Evolutionary conservation across 2,888 invertebrate genomes (phyloP).

Genomic region (Meiosimyza decipiens): DNA sequence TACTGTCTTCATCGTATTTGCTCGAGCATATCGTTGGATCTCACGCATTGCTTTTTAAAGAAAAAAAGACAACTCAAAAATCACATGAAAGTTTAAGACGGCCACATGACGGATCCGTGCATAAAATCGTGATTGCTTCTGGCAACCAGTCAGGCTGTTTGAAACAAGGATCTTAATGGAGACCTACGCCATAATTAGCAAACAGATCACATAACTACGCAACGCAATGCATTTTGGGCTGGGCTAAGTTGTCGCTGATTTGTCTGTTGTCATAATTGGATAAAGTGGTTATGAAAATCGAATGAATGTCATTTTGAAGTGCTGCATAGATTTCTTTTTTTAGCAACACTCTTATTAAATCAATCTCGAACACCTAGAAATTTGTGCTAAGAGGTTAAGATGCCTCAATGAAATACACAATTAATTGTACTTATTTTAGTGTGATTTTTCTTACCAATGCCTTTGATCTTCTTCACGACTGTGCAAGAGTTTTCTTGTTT

Average conservation of each 20-base stretch:
- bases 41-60: conserved; percentile 22
- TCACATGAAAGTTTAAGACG: conserved; percentile 23
- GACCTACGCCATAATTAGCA: conserved; percentile 31
- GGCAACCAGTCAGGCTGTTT: conserved; percentile 34
- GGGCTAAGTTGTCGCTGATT: conserved; percentile 44
- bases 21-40: conserved; percentile 30
- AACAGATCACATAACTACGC: conserved; percentile 26
- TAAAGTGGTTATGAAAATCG: conserved; percentile 57
- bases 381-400: no score
- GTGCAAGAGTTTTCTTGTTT: no score
- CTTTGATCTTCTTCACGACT: no score
- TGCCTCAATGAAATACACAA: no score
- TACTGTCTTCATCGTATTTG: not conserved
- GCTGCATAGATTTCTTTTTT: conserved; percentile 2
- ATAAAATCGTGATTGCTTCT: conserved; percentile 46
- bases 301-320: conserved; percentile 18
- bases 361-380: no score
- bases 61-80: conserved; percentile 18
- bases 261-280: conserved; percentile 63
- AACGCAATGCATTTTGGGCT: conserved; percentile 11
- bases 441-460: no score
- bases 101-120: conserved; percentile 46
- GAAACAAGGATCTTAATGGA: conserved; percentile 16
- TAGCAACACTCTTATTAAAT: conserved; percentile 16
- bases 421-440: no score